Evolutionary conservation across 1,140 invertebrate genomes (phyloP), one percentile per base, ranked within the genome.

Genomic region (Meloidogyne floridensis): DNA sequence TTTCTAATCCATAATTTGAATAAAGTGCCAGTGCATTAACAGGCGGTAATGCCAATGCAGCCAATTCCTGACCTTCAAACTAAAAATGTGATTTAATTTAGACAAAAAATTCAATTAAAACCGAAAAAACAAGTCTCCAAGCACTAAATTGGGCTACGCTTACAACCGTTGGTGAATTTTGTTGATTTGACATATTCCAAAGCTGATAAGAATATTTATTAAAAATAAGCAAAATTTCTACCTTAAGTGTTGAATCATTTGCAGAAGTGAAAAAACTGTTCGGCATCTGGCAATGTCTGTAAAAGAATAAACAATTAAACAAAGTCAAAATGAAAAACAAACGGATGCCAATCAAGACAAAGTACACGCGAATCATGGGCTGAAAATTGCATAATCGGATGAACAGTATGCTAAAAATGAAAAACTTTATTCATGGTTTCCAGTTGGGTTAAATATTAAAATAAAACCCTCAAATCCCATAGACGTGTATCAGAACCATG

Each of bases 21-120:
- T 65, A 83, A 18, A 74, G 56, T 83, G 76, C 70, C 32, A 79
- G 51, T n/a, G 69, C 20, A 51, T 73, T 65, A n/a, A 71, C 51
- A 18, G 72, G 15, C 9, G 81, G 65, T 15, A 82, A 42, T 18
- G 80, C 65, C 2, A 82, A 47, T 7, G 80, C 65, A 75, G 83
- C 83, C 71, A 84, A 76, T 51, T 84, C 83, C n/a, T 84, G 75
- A 0, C 83, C 83, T 69, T 84, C 83, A 20, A 76, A 82, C 51
- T 84, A 42, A 79, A 83, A 72, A 56, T 47, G 7, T 47, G 47
- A 47, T 47, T 47, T 42, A 79, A 78, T 53, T 72, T 69, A 32
- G 32, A 47, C 13, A 73, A 75, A 70, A 51, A 76, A 54, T 53
- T 77, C 15, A 15, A 77, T 5, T n/a, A 15, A 15, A 43, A 82